A percentile compares a stretch with the other conserved stretches of the same genome.
Conservation (phyloP, 1,140 invertebrate genomes). For the Drosophila simulans region DNA sequence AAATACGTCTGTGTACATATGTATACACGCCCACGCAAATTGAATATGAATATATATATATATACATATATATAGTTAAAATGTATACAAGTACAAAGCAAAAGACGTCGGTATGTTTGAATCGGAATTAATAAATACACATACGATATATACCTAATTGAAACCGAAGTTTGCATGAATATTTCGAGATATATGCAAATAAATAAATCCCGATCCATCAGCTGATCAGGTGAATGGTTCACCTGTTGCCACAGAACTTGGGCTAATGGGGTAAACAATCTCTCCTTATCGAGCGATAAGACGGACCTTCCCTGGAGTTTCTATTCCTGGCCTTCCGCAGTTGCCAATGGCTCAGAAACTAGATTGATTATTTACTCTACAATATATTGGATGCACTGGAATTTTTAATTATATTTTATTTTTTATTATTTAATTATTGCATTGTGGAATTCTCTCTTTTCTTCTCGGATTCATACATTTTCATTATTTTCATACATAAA, state of each 20-base stretch:
- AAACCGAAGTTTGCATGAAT: background rate
- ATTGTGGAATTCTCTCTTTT: too few species aligned
- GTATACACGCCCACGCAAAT: constrained; percentile 13
- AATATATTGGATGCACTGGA: constrained; percentile 4
- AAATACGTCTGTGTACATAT: background rate
- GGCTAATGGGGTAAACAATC: constrained; percentile 21
- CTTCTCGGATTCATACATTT: too few species aligned
- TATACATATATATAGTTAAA: constrained; percentile 28
- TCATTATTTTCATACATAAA: too few species aligned
- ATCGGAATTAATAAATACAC: constrained; percentile 46
- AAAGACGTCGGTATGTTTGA: constrained; percentile 16
- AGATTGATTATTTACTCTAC: constrained; percentile 15
- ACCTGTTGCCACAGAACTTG: background rate
- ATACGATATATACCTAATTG: constrained; percentile 25
- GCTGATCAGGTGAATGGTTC: constrained; percentile 10
- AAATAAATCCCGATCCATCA: constrained; percentile 19
- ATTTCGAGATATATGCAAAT: background rate
- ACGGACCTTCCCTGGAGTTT: constrained; percentile 21
- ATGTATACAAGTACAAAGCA: constrained; percentile 53
- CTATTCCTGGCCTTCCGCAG: constrained; percentile 24
- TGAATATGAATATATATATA: constrained; percentile 11
- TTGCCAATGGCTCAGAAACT: constrained; percentile 38
- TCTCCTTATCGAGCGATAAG: constrained; percentile 38
- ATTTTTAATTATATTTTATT: too few species aligned
- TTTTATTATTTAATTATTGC: too few species aligned